A percentile compares a stretch with the other conserved stretches of the same genome.
These are phyloP conservation scores for Eciton burchellii DNA, from an alignment of 1,140 invertebrate genomes.

Conservation along the genomic window DNA sequence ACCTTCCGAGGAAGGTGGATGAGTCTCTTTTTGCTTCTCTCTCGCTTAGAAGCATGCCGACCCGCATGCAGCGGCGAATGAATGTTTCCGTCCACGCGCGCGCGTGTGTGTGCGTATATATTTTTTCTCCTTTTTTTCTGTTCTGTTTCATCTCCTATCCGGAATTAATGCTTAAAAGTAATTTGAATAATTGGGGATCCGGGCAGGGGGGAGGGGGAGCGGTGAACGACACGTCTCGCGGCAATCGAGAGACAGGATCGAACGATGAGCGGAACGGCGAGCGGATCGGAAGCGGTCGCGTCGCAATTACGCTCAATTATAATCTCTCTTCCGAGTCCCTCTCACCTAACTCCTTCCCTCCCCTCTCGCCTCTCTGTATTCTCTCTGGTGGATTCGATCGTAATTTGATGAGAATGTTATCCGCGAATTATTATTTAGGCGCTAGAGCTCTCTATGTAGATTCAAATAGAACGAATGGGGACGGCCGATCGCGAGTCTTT, in stretches of 20 bases:
- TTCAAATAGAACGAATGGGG: not conserved
- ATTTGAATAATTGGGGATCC: not conserved
- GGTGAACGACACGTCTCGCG: no score
- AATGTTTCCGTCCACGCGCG: slow-evolving; percentile 16
- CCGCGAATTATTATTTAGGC: not conserved
- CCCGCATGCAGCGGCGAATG: slow-evolving; percentile 29
- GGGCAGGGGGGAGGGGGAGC: no score
- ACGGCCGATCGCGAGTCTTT: not conserved
- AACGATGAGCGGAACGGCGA: no score
- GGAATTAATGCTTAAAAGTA: slow-evolving; percentile 47
- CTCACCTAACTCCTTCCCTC: not conserved
- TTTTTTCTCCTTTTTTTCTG: no score
- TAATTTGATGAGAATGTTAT: slow-evolving; percentile 33
- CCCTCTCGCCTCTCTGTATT: not conserved
- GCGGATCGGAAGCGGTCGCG: no score
- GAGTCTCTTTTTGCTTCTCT: slow-evolving; percentile 23
- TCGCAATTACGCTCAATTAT: no score
- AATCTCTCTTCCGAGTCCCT: not conserved
- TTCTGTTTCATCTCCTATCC: not conserved
- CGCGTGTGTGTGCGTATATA: no score
- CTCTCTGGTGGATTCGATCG: no score
- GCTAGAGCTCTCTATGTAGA: not conserved
- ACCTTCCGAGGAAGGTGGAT: slow-evolving; percentile 12
- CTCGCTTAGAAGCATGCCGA: not conserved
- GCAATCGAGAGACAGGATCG: not conserved